Conservation (phyloP, 2,113 vertebrate species). For the Etheostoma spectabile region DNA sequence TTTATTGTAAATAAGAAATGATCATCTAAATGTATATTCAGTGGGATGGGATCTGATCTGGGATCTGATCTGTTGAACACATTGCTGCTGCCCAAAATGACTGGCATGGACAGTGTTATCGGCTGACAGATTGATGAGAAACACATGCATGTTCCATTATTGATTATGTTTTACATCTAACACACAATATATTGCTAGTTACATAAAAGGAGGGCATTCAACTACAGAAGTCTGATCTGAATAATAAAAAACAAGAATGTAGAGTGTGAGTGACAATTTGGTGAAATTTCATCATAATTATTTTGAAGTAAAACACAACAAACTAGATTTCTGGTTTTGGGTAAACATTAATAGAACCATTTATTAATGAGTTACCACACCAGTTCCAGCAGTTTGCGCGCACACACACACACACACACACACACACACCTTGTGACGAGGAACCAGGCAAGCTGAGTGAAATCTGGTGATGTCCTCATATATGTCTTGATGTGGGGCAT, state of each 20-base stretch:
- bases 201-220: too few species aligned
- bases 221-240: not conserved
- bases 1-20: not conserved
- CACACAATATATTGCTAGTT: not conserved
- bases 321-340: not conserved
- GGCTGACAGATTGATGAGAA: too few species aligned
- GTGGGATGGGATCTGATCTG: not conserved
- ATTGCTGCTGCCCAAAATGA: not conserved
- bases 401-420: constrained; percentile 60
- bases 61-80: not conserved
- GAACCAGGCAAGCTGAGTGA: constrained; percentile 92
- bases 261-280: not conserved
- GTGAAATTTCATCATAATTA: not conserved
- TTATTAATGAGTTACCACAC: not conserved
- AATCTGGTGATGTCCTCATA: constrained; percentile 92
- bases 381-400: too few species aligned
- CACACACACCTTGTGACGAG: constrained; percentile 91
- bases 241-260: not conserved
- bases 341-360: not conserved
- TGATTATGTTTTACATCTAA: not conserved
- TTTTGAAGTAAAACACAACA: not conserved
- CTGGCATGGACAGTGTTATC: not conserved
- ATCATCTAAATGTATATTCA: not conserved
- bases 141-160: not conserved
- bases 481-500: constrained; percentile 99